Evolutionary conservation across 1,140 invertebrate genomes (phyloP).

Genomic region (Chlorops oryzae): DNA sequence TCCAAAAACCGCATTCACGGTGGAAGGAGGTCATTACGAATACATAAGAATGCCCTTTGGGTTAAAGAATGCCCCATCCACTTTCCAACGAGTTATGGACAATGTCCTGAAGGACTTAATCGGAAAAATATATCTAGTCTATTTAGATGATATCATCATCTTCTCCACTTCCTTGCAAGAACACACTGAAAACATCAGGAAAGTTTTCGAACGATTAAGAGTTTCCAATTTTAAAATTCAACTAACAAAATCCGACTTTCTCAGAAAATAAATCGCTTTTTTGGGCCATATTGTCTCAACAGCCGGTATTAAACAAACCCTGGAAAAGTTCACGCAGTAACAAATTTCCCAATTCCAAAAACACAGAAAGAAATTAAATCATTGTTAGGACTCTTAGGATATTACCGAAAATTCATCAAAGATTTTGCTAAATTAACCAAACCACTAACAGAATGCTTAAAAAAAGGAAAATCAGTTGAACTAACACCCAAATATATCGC

Average conservation of each 20-base stretch:
- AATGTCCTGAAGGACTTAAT: constrained; percentile 13
- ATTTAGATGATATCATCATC: constrained; percentile 26
- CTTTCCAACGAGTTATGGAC: constrained; percentile 38
- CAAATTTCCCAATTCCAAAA: constrained; percentile 20
- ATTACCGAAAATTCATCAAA: constrained; percentile 34
- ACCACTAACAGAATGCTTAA: constrained; percentile 10
- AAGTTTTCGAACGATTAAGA: constrained; percentile 41
- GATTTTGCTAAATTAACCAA: constrained; percentile 16
- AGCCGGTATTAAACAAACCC: constrained; percentile 33
- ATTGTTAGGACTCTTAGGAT: constrained; percentile 24
- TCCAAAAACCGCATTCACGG: constrained; percentile 48
- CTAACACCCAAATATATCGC: constrained; percentile 19
- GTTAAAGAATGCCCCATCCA: constrained; percentile 25
- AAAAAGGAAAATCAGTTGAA: constrained; percentile 18
- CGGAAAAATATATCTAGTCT: constrained; percentile 19
- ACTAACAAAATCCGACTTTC: constrained; percentile 24
- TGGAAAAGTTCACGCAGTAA: constrained; percentile 19
- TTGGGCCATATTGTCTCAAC: constrained; percentile 1
- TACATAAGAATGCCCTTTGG: constrained; percentile 29
- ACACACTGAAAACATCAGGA: constrained; percentile 28
- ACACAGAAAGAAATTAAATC: constrained; percentile 20
- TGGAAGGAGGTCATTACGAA: constrained; percentile 39
- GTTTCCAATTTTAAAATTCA: constrained; percentile 27
- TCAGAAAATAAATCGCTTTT: constrained; percentile 6
- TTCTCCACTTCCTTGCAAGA: constrained; percentile 29